phyloP scores from a whole-genome alignment of 2,797 vertebrate species.

The Fistularia commersonii region DNA sequence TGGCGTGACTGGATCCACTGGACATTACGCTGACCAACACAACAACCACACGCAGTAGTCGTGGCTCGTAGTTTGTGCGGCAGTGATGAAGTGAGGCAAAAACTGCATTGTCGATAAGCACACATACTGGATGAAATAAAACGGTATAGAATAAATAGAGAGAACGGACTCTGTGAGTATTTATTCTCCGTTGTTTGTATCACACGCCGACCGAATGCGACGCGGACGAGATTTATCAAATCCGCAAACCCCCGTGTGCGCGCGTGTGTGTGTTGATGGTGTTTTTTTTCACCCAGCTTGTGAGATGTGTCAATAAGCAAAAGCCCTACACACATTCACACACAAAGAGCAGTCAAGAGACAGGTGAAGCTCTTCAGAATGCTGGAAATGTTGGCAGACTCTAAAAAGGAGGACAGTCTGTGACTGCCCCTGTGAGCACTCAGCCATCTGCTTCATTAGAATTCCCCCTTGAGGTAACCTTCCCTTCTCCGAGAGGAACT shows the following conservation, averaged over 20 bases:
- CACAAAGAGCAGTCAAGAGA: conserved; percentile 44
- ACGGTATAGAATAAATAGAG: conserved; percentile 76
- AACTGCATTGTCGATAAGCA: conserved; percentile 73
- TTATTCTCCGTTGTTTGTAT: conserved; percentile 23
- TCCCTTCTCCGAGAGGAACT: conserved; percentile 65
- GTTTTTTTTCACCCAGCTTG: conserved; percentile 5
- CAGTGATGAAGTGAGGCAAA: conserved; percentile 36
- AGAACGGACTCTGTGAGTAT: conserved; percentile 42
- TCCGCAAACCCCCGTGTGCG: neutral
- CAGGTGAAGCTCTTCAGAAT: conserved; percentile 64
- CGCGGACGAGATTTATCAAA: neutral
- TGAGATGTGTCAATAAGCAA: conserved; percentile 18
- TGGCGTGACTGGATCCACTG: conserved; percentile 49
- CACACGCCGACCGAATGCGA: too few relatives aligned
- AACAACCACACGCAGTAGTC: conserved; percentile 26
- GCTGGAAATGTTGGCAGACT: conserved; percentile 64
- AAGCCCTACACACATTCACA: conserved; percentile 3
- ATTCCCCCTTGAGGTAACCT: conserved; percentile 83
- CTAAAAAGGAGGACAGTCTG: conserved; percentile 68
- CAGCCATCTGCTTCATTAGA: conserved; percentile 81
- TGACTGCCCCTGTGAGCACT: conserved; percentile 69
- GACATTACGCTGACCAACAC: conserved; percentile 44
- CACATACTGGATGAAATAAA: conserved; percentile 77
- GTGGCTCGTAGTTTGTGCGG: conserved; percentile 40
- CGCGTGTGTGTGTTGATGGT: conserved; percentile 2